Conservation (phyloP, 2,888 invertebrate species). For the Melanophora roralis region DNA sequence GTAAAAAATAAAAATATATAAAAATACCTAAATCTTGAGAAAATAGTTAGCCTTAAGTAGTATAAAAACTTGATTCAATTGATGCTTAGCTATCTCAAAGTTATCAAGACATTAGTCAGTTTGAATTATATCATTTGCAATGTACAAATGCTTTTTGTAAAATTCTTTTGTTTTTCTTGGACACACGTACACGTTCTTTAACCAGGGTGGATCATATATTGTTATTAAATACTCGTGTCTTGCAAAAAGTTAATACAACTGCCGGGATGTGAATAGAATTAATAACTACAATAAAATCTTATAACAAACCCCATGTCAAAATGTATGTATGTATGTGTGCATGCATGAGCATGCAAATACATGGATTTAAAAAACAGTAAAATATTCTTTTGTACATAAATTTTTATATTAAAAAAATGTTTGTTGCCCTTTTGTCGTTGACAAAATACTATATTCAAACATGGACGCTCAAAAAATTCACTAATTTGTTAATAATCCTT, state of each 20-base stretch:
- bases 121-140: no score
- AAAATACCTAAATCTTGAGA: no score
- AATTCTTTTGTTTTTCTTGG: no score
- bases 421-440: conserved; percentile 64
- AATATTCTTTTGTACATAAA: conserved; percentile 1
- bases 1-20: no score
- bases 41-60: no score
- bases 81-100: no score
- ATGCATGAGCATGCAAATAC: conserved; percentile 18
- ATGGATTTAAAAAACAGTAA: neutral
- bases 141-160: neutral
- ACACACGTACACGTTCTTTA: no score
- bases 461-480: conserved; percentile 68
- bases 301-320: no score
- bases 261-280: neutral
- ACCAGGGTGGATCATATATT: no score
- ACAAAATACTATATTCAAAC: conserved; percentile 70
- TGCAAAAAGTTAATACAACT: neutral
- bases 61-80: no score
- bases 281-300: conserved; percentile 8
- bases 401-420: conserved; percentile 41
- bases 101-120: no score
- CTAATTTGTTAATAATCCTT: conserved; percentile 76
- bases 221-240: neutral
- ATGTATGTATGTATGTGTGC: conserved; percentile 15